Base-by-base conservation (phyloP, 2,113 vertebrate species). In the Oncorhynchus kisutch region DNA sequence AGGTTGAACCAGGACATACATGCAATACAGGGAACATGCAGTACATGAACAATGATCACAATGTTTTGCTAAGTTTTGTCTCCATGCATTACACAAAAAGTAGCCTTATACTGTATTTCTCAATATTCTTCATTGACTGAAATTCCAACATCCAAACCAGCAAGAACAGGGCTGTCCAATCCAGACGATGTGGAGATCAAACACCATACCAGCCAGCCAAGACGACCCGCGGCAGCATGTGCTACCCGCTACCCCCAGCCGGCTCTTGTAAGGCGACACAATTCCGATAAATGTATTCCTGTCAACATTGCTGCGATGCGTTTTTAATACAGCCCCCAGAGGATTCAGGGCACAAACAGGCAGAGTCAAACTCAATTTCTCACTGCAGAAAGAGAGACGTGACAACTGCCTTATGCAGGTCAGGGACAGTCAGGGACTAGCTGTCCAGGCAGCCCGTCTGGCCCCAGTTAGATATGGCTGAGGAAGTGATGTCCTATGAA, bases 281-380 rank as follows among this genome's bases (percentile, higher is more conserved):
- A 94, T 93, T 87, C 88, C 88, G 68, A 94, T 93, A 91, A 93
- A 92, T 86, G 91, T 92, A 92, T 92, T 93, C 88, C 88, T 92
- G 91, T 92, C 93, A 93, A 92, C 90, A 91, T 90, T 85, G 89
- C 86, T 87, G 86, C 84, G 73, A 86, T 88, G 87, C 86, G 88
- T 92, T 90, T 92, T 93, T 92, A 92, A 93, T 92, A 88, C 90
- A 84, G 84, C 81, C 90, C 88, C 90, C 24, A 18, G 89, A 90
- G 92, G 88, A 83, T 88, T 86, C 76, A 16, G 67, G 78, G 81
- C 85, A 87, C 84, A 86, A 90, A 76, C 86, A 90, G 82, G 69
- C 76, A 2, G 78, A 92, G 92, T 92, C 91, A 90, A 92, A 92
- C 90, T 90, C 86, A 86, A 91, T 94, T 92, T 91, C 81, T 86